Evolutionary conservation across 1,140 invertebrate genomes (phyloP).

Genomic region (Heliothis virescens): DNA sequence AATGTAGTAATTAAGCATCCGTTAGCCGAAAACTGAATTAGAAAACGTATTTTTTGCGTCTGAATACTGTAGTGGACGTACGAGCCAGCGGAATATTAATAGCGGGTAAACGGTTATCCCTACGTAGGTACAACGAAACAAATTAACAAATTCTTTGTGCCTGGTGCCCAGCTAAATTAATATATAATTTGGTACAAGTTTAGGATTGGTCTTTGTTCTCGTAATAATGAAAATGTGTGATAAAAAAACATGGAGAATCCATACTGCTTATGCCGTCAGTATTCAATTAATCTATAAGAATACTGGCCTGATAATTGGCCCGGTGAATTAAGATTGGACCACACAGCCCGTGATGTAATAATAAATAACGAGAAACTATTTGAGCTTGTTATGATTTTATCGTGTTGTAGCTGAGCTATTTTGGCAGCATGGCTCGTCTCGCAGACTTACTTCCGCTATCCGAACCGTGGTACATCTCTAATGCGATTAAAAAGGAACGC

Average conservation of each 20-base stretch:
- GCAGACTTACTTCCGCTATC: slow-evolving; percentile 35
- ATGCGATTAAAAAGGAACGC: slow-evolving; percentile 9
- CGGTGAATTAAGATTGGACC: neutral
- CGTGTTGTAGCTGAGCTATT: slow-evolving; percentile 37
- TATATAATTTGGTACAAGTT: neutral
- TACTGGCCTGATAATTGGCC: no score
- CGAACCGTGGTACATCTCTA: slow-evolving; percentile 3
- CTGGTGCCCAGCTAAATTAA: neutral
- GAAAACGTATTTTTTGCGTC: slow-evolving; percentile 20
- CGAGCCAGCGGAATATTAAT: slow-evolving; percentile 30
- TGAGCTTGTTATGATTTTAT: slow-evolving; percentile 43
- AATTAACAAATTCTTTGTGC: slow-evolving; percentile 16
- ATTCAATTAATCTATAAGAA: no score
- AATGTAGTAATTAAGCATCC: slow-evolving; percentile 12
- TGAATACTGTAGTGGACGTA: neutral
- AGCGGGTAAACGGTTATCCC: slow-evolving; percentile 24
- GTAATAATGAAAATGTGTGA: no score
- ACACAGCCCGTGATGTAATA: slow-evolving; percentile 21
- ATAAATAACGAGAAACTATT: slow-evolving; percentile 35
- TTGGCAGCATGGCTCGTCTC: slow-evolving; percentile 37
- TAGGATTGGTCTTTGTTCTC: neutral
- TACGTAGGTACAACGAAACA: slow-evolving; percentile 34
- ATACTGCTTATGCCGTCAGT: neutral
- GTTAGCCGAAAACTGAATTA: slow-evolving; percentile 33
- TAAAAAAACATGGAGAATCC: neutral